These are phyloP conservation scores for Drosophila orosa DNA, from an alignment of 1,140 invertebrate genomes.

Conservation along the genomic window DNA sequence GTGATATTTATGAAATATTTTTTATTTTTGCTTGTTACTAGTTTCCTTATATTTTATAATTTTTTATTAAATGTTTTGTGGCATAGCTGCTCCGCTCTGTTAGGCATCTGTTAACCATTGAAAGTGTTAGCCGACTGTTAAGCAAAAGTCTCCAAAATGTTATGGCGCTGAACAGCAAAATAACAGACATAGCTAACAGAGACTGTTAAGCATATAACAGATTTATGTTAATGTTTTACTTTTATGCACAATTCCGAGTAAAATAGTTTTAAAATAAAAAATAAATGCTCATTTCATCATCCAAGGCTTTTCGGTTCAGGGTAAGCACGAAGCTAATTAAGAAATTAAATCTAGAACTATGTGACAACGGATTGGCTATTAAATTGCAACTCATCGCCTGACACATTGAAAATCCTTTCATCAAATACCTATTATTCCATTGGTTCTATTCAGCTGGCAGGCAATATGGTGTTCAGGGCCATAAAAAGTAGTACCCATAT, in stretches of 20 bases:
- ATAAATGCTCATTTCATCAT: fast-evolving
- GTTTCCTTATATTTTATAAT: background rate
- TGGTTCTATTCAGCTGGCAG: background rate
- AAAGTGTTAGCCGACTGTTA: background rate
- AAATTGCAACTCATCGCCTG: background rate
- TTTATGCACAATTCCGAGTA: background rate
- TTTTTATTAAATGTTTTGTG: background rate
- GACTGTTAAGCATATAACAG: background rate
- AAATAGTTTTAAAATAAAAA: no score
- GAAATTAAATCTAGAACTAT: background rate
- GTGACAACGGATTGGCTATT: background rate
- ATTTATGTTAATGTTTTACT: background rate
- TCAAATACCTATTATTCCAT: conserved; percentile 13
- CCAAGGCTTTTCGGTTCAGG: background rate
- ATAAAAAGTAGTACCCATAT: conserved; percentile 5
- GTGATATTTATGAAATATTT: background rate
- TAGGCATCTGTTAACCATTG: background rate
- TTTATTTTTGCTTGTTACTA: background rate
- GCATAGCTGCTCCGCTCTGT: background rate
- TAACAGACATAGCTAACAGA: background rate
- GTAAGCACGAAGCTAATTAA: no score
- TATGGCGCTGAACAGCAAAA: background rate
- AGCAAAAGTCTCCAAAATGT: conserved; percentile 45
- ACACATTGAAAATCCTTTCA: conserved; percentile 2
- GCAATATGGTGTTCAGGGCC: background rate